A percentile compares a stretch with the other conserved stretches of the same genome.
Evolutionary conservation across 2,888 invertebrate genomes (phyloP).

Genomic region (Epicampocera succincta): DNA sequence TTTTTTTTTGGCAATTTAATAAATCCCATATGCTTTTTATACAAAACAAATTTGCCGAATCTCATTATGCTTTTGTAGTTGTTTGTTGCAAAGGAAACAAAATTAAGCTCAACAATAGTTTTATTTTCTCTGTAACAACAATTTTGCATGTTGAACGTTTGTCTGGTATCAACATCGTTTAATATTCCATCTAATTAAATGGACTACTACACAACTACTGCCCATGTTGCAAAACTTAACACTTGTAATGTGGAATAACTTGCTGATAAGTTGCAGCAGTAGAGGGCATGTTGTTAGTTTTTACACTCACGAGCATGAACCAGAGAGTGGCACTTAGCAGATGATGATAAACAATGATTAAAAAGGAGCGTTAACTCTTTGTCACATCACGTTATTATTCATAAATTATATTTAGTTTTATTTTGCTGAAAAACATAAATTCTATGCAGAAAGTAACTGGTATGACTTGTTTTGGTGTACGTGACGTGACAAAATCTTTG

Average conservation of each 20-base stretch:
- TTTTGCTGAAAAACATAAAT: too few species aligned
- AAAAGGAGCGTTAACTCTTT: too few species aligned
- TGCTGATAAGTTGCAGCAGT: neutral
- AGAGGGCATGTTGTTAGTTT: too few species aligned
- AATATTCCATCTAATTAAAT: constrained; percentile 56
- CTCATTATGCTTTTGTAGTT: neutral
- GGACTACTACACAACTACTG: neutral
- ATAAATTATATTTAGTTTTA: too few species aligned
- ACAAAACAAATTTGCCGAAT: constrained; percentile 20
- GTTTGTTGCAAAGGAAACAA: constrained; percentile 6
- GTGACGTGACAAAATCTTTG: too few species aligned
- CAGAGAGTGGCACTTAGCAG: too few species aligned
- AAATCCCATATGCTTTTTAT: neutral
- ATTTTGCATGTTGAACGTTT: constrained; percentile 6
- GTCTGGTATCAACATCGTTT: constrained; percentile 26
- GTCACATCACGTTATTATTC: too few species aligned
- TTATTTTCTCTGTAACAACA: constrained; percentile 1
- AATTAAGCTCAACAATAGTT: constrained; percentile 11
- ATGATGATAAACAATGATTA: too few species aligned
- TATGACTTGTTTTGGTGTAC: too few species aligned
- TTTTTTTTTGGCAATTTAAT: neutral
- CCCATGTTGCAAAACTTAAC: constrained; percentile 32
- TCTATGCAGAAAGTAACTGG: too few species aligned
- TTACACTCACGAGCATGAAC: too few species aligned
- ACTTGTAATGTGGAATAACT: constrained; percentile 29